A percentile compares a stretch with the other conserved stretches of the same genome.
Evolutionary conservation across 2,888 invertebrate genomes (phyloP).

Genomic region (Romanomermis culicivorax): DNA sequence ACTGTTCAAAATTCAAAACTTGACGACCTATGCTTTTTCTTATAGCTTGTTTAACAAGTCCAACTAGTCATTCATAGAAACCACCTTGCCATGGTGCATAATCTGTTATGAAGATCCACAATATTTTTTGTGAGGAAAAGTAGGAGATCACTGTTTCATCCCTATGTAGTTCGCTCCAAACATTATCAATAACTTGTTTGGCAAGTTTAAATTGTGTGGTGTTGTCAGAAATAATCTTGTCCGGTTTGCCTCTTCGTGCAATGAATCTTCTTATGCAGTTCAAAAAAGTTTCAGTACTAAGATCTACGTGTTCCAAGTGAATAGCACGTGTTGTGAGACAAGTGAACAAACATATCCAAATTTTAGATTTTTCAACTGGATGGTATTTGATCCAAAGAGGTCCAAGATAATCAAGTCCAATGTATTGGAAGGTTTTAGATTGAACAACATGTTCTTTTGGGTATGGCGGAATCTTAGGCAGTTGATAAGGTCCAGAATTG

Average conservation of each 20-base stretch:
- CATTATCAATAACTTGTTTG: conserved; percentile 20
- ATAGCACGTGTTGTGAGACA: conserved; percentile 29
- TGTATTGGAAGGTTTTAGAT: conserved; percentile 10
- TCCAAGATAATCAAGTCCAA: conserved; percentile 29
- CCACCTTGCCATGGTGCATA: conserved; percentile 33
- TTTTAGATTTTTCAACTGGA: conserved; percentile 16
- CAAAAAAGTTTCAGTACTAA: conserved; percentile 23
- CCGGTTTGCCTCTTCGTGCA: conserved; percentile 22
- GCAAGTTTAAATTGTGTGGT: conserved; percentile 29
- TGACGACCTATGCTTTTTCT: too few relatives aligned
- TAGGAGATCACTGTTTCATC: neutral
- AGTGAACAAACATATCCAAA: conserved; percentile 27
- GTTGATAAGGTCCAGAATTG: too few relatives aligned
- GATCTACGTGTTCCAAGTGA: conserved; percentile 27
- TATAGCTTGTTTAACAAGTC: conserved; percentile 23
- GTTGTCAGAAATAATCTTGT: conserved; percentile 28
- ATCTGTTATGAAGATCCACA: conserved; percentile 29
- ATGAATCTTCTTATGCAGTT: conserved; percentile 24
- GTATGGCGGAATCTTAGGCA: too few relatives aligned
- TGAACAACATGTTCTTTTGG: too few relatives aligned
- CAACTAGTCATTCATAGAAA: conserved; percentile 31
- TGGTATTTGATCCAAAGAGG: conserved; percentile 22
- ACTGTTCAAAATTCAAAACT: too few relatives aligned
- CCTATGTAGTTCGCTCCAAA: conserved; percentile 9
- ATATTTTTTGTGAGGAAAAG: conserved; percentile 12